Percentiles rank a stretch among this genome's conserved stretches.
phyloP scores from a whole-genome alignment of 2,797 vertebrate genomes.

The Discoglossus pictus region DNA sequence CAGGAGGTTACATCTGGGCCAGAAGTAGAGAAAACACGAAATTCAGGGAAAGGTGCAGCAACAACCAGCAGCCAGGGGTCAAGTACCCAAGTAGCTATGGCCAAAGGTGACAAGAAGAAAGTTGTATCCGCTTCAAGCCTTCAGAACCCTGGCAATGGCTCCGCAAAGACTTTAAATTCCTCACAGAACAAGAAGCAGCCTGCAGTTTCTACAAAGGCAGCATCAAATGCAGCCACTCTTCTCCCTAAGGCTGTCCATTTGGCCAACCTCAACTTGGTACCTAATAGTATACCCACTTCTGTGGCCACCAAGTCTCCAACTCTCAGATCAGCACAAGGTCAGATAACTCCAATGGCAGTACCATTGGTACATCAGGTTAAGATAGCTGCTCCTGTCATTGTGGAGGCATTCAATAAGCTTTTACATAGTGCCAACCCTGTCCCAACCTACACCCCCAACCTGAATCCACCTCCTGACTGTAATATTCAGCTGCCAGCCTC shows the following conservation, averaged over 20 bases:
- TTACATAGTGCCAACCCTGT: slow-evolving; percentile 88
- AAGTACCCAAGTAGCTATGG: slow-evolving; percentile 55
- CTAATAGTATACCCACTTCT: slow-evolving; percentile 90
- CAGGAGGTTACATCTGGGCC: slow-evolving; percentile 53
- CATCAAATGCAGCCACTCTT: slow-evolving; percentile 63
- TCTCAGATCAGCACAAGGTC: slow-evolving; percentile 72
- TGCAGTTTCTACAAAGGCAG: slow-evolving; percentile 43
- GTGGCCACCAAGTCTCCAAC: slow-evolving; percentile 79
- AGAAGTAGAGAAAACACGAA: slow-evolving; percentile 61
- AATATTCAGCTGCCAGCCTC: slow-evolving; percentile 83
- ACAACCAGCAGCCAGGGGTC: slow-evolving; percentile 52
- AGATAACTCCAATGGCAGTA: slow-evolving; percentile 77
- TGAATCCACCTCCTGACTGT: slow-evolving; percentile 84
- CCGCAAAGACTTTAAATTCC: slow-evolving; percentile 59
- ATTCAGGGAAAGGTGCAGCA: slow-evolving; percentile 45
- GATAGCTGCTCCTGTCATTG: slow-evolving; percentile 73
- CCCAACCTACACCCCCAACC: slow-evolving; percentile 88
- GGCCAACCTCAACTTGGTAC: slow-evolving; percentile 95
- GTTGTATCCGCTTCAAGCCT: slow-evolving; percentile 56
- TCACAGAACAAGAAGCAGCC: slow-evolving; percentile 69
- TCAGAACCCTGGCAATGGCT: slow-evolving; percentile 57
- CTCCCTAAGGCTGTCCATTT: slow-evolving; percentile 95
- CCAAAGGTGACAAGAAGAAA: slow-evolving; percentile 62
- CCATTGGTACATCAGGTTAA: slow-evolving; percentile 94
- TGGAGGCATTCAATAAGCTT: slow-evolving; percentile 86